A percentile compares a stretch with the other conserved stretches of the same genome.
Conservation (phyloP, 2,888 invertebrate species). For the Pachliopta kotzebuea region DNA sequence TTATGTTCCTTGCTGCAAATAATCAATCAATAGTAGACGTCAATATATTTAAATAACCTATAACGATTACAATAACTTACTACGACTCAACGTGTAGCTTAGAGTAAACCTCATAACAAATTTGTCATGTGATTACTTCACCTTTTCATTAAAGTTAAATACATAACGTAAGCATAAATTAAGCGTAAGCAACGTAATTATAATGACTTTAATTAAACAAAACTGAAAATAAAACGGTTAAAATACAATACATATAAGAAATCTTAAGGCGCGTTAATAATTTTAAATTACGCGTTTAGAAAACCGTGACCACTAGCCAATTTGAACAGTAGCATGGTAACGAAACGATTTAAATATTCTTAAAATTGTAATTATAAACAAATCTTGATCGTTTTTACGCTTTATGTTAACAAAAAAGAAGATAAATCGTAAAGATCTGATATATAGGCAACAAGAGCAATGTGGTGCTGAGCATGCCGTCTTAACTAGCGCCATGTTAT, state of each 20-base stretch:
- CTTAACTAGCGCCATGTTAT: too few species aligned
- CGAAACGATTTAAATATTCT: conserved; percentile 21
- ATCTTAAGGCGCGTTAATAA: conserved; percentile 18
- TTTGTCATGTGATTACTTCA: too few species aligned
- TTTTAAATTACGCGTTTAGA: conserved; percentile 21
- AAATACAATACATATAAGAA: conserved; percentile 7
- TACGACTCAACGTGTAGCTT: too few species aligned
- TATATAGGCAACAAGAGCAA: too few species aligned
- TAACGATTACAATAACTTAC: too few species aligned
- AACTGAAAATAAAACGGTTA: conserved; percentile 2
- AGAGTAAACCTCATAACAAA: too few species aligned
- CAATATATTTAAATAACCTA: too few species aligned
- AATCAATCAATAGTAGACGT: too few species aligned
- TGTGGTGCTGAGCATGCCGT: too few species aligned
- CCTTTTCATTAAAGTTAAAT: too few species aligned
- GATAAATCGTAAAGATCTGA: background rate
- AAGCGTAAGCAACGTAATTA: background rate
- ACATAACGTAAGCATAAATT: background rate
- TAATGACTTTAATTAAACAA: conserved; percentile 11
- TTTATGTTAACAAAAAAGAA: background rate
- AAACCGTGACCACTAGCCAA: conserved; percentile 16
- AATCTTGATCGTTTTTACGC: background rate
- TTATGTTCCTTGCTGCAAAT: too few species aligned
- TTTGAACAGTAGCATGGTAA: conserved; percentile 22
- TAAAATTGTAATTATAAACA: background rate